Evolutionary conservation across 1,140 invertebrate genomes (phyloP).

Genomic region (Nautilus pompilius): DNA sequence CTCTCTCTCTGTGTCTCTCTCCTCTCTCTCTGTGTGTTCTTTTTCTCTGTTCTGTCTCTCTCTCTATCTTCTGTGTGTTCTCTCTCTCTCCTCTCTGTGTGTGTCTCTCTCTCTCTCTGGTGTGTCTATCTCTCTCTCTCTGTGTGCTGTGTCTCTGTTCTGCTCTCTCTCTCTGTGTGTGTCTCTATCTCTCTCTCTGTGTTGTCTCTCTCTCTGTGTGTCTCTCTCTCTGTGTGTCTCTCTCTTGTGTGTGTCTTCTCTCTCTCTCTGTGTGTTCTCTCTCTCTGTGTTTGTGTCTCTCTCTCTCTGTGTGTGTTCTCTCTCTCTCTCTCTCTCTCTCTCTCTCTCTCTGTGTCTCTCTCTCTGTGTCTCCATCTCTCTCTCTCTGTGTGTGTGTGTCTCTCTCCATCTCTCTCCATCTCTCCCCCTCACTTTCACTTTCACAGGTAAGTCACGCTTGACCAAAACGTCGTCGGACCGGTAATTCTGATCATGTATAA

Average conservation of each 20-base stretch:
- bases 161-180: background rate
- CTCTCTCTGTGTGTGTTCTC: too few species aligned
- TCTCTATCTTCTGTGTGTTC: conserved; percentile 5
- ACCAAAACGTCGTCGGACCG: too few species aligned
- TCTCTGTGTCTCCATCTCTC: background rate
- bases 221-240: background rate
- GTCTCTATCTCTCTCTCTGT: background rate
- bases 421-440: too few species aligned
- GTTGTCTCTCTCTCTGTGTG: background rate
- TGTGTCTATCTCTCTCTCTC: background rate
- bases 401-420: too few species aligned
- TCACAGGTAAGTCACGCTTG: too few species aligned
- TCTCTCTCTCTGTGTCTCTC: background rate
- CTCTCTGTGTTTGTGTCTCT: background rate
- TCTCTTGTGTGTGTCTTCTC: background rate
- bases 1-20: conserved; percentile 1
- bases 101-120: background rate
- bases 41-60: conserved; percentile 2
- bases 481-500: too few species aligned
- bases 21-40: background rate
- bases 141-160: background rate
- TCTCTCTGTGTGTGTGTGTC: too few species aligned
- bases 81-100: conserved; percentile 4
- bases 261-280: background rate
- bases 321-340: background rate